Evolutionary conservation across 92 coral and sea anemone genomes (phyloP).

Genomic region (Desmophyllum pertusum): DNA sequence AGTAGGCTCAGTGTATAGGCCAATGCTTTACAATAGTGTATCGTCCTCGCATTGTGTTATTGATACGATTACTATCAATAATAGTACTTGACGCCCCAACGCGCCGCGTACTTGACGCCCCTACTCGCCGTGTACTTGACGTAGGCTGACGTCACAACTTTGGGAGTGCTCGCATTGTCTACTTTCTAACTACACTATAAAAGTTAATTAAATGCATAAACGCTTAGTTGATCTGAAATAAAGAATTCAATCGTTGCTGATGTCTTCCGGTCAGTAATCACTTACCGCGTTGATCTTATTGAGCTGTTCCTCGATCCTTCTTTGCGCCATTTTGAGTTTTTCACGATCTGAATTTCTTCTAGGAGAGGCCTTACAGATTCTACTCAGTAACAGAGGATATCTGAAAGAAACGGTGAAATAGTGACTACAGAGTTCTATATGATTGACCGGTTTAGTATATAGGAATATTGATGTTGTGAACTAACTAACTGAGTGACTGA

Average conservation of each 20-base stretch:
- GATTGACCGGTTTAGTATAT: not conserved
- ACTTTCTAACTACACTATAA: no score
- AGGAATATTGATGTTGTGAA: no score
- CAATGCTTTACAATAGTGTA: not conserved
- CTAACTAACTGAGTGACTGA: not conserved
- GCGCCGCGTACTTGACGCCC: no score
- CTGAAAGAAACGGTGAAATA: conserved; percentile 39
- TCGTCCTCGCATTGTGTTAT: not conserved
- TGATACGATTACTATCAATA: no score
- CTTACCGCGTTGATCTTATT: conserved; percentile 93
- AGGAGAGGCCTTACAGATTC: conserved; percentile 94
- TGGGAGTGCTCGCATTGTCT: no score
- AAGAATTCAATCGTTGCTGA: no score
- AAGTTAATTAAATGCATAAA: no score
- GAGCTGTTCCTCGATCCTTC: conserved; percentile 94
- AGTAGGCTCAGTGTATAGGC: not conserved
- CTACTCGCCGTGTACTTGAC: no score
- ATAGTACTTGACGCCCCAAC: no score
- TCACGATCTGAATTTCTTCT: conserved; percentile 90
- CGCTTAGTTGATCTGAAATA: no score
- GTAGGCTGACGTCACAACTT: no score
- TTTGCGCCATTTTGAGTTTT: conserved; percentile 92
- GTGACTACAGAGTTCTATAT: not conserved
- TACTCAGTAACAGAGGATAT: conserved; percentile 89
- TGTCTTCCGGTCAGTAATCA: not conserved